Evolutionary conservation across 2,888 invertebrate species (phyloP).

Genomic region (Branchellion lobata): DNA sequence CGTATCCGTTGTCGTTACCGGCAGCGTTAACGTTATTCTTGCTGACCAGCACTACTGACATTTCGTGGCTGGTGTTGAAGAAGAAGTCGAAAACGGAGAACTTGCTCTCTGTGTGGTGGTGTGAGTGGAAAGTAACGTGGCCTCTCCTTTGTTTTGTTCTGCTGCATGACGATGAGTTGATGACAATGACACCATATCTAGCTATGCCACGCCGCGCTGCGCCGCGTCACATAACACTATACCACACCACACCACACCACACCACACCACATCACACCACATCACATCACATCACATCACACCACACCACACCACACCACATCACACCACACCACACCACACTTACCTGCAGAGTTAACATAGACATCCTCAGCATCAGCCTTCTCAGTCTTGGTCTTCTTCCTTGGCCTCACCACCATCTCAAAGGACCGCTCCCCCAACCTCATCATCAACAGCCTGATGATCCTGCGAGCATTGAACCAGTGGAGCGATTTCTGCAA

Average conservation of each 20-base stretch:
- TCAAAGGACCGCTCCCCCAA: background rate
- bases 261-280: too few species aligned
- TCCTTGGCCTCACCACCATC: background rate
- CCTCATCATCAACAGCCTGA: constrained; percentile 9
- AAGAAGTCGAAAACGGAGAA: constrained; percentile 57
- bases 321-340: background rate
- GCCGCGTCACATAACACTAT: too few species aligned
- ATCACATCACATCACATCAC: too few species aligned
- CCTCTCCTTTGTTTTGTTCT: too few species aligned
- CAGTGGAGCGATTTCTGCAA: background rate
- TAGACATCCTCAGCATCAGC: background rate
- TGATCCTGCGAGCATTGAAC: constrained; percentile 9
- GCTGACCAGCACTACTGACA: constrained; percentile 47
- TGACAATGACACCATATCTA: too few species aligned
- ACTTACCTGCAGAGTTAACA: background rate
- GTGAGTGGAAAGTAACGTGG: background rate
- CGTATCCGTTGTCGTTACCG: background rate
- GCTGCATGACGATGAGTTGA: too few species aligned
- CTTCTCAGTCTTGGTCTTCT: background rate
- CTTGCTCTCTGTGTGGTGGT: constrained; percentile 54
- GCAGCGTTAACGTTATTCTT: constrained; percentile 25
- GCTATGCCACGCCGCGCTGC: too few species aligned
- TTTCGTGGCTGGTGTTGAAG: constrained; percentile 52
- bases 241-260: too few species aligned
- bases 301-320: too few species aligned